Conservation (phyloP, 92 coral and sea anemone species). For the Epizoanthus illoricatus region DNA sequence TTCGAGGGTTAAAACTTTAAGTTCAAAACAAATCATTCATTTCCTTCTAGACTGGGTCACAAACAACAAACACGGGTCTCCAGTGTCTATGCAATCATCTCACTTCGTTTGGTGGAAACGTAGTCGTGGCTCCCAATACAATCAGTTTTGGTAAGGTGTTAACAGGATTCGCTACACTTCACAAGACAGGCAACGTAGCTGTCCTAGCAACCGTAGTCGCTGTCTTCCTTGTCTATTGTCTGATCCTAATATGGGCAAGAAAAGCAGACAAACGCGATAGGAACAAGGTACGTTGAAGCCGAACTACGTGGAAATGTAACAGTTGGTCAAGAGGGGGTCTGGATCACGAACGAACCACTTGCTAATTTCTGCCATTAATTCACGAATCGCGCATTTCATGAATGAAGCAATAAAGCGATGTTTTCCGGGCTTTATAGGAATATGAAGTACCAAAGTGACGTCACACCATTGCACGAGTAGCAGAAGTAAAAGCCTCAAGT, state of each 20-base stretch:
- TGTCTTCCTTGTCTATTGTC: constrained; percentile 22
- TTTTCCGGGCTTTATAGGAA: no score
- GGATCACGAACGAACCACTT: no score
- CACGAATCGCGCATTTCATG: no score
- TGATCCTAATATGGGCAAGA: constrained; percentile 44
- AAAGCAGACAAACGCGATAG: constrained; percentile 43
- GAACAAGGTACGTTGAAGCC: constrained; percentile 18
- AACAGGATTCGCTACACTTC: constrained; percentile 30
- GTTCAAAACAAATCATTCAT: no score
- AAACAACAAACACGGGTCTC: neutral
- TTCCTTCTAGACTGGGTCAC: constrained; percentile 20
- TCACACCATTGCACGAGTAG: no score
- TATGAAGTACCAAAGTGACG: no score
- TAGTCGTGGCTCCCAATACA: constrained; percentile 45
- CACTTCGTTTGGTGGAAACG: constrained; percentile 39
- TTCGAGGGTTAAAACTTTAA: no score
- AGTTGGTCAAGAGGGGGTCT: no score
- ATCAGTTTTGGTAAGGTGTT: constrained; percentile 44
- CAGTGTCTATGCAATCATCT: constrained; percentile 45
- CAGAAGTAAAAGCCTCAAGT: no score
- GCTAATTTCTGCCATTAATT: no score
- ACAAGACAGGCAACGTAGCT: constrained; percentile 35
- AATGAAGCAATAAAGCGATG: no score
- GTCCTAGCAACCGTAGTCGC: constrained; percentile 37
- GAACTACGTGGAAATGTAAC: no score